phyloP scores from a whole-genome alignment of 2,797 vertebrate species.

The Lacerta bilineata region DNA sequence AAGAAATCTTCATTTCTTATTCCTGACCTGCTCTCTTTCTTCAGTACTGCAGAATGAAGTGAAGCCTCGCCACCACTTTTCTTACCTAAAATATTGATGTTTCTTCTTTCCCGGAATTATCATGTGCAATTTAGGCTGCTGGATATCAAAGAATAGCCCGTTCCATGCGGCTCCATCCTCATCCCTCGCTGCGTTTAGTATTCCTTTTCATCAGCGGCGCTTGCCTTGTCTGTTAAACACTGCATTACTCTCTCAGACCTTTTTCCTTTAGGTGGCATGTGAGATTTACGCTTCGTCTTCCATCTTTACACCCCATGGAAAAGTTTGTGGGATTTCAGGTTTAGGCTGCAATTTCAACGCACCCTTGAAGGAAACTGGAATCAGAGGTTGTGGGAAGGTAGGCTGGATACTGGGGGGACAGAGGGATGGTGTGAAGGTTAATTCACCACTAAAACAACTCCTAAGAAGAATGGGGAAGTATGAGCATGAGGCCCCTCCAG shows the following conservation, averaged over 20 bases:
- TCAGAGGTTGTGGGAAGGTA: too few relatives aligned
- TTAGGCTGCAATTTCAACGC: neutral
- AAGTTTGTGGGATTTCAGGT: neutral
- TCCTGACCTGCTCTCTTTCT: constrained; percentile 2
- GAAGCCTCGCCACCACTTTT: neutral
- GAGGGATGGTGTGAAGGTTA: neutral
- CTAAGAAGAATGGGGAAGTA: neutral
- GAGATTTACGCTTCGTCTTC: neutral
- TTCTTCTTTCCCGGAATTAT: constrained; percentile 28
- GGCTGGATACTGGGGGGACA: too few relatives aligned
- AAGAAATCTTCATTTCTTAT: constrained; percentile 5
- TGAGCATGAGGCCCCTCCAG: too few relatives aligned
- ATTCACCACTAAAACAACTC: neutral
- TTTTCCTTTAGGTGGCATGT: constrained; percentile 13
- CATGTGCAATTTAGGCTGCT: constrained; percentile 17
- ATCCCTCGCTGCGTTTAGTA: constrained; percentile 12
- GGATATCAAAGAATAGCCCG: constrained; percentile 30
- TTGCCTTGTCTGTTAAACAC: neutral
- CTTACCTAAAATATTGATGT: neutral
- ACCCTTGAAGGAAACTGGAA: neutral
- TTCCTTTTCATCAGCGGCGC: constrained; percentile 14
- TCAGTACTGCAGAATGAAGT: neutral
- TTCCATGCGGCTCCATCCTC: constrained; percentile 2
- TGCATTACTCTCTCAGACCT: neutral
- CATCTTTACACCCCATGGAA: neutral